These are phyloP conservation scores for Dasypolia templi DNA, from an alignment of 2,888 invertebrate species.

Conservation along the genomic window DNA sequence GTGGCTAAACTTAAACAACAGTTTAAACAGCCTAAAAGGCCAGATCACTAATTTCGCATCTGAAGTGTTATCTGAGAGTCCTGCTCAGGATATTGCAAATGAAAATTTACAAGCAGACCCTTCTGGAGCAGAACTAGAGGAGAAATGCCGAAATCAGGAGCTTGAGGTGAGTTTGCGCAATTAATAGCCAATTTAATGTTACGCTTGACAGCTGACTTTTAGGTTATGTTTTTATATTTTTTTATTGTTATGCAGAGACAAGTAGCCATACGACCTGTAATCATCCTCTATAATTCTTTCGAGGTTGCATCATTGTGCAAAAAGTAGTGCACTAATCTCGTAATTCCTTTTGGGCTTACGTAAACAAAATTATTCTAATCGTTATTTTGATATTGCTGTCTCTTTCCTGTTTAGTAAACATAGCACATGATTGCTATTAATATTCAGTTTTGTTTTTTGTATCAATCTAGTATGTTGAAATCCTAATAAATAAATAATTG, in stretches of 20 bases:
- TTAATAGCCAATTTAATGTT: conserved; percentile 52
- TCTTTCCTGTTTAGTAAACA: conserved; percentile 51
- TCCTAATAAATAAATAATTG: conserved; percentile 24
- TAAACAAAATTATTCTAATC: conserved; percentile 45
- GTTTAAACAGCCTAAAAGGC: conserved; percentile 94
- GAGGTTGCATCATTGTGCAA: conserved; percentile 50
- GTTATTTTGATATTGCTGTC: conserved; percentile 48
- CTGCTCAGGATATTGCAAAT: conserved; percentile 86
- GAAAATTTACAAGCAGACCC: conserved; percentile 70
- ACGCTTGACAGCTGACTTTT: conserved; percentile 78
- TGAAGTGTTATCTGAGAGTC: conserved; percentile 95
- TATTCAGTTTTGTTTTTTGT: conserved; percentile 2
- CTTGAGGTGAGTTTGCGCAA: conserved; percentile 89
- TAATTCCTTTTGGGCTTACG: conserved; percentile 42
- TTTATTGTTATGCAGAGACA: conserved; percentile 55
- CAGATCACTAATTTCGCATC: conserved; percentile 97
- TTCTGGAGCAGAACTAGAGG: conserved; percentile 88
- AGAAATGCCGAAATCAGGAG: conserved; percentile 90
- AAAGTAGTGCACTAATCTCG: conserved; percentile 29
- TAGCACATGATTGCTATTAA: conserved; percentile 25
- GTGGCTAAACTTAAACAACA: conserved; percentile 93
- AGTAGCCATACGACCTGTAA: conserved; percentile 42
- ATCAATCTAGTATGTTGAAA: not conserved
- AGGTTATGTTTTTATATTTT: conserved; percentile 87
- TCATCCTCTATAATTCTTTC: conserved; percentile 56